Evolutionary conservation across 1,140 invertebrate species (phyloP), one percentile per base, ranked within the genome.

Genomic region (Drosophila pseudoobscura): DNA sequence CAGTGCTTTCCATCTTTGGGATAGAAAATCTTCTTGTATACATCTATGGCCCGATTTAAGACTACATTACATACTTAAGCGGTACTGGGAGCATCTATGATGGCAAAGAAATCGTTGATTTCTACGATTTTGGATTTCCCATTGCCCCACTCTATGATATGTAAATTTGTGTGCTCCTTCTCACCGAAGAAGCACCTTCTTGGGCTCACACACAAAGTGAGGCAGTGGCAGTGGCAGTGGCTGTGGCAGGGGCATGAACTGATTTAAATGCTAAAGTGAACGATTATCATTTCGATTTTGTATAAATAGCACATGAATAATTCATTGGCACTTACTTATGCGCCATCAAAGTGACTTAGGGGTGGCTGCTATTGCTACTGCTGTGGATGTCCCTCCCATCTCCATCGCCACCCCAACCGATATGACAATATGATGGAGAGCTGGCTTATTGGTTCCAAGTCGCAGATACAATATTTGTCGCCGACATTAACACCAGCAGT

Each of bases 251-350:
- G 29, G 35, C 47, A 58, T 46, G 54, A 75, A 62, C 74, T 87
- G 82, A 88, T 87, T 87, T 87, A 87, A 88, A 87, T 87, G 82
- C 83, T 87, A 87, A 87, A 87, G 82, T 82, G 75, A 80, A 75
- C 78, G 82, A 87, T 87, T 87, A 87, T 87, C 82, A 87, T 87
- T 87, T 87, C 83, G 82, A 87, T 87, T 87, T 88, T 82, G 82
- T 87, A 78, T 87, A 88, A 88, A 82, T 82, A 82, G 70, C 55
- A 54, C 65, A 87, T 87, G 82, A 87, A 87, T 87, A 54, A 87
- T 87, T 87, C 82, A 87, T 87, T 61, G 78, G 24, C 78, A 71
- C 82, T 85, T 85, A 85, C 82, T 85, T 85, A 85, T 82, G 82
- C 83, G 70, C 78, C 82, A 88, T 88, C 82, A 88, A 88, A 88